Evolutionary conservation across 2,888 invertebrate species (phyloP).

Genomic region (Timema cristinae): DNA sequence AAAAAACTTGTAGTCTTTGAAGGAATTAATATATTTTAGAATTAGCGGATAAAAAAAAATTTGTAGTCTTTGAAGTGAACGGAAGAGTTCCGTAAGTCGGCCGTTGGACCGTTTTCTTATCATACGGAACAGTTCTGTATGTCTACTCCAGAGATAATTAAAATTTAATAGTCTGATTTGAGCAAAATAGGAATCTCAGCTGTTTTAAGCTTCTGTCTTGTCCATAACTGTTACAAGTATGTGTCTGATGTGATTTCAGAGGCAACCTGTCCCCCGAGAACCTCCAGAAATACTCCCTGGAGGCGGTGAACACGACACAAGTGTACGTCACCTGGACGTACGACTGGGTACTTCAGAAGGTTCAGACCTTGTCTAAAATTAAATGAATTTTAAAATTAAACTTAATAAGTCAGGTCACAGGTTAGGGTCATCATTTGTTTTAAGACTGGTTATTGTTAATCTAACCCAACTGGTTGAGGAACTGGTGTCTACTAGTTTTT

Average conservation of each 20-base stretch:
- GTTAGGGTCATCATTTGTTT: not conserved
- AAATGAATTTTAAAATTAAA: conserved; percentile 15
- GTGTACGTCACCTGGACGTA: conserved; percentile 64
- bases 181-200: not conserved
- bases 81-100: too few species aligned
- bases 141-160: not conserved
- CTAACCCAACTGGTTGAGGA: too few species aligned
- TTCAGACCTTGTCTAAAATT: conserved; percentile 67
- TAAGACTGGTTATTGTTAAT: too few species aligned
- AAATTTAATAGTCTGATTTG: not conserved
- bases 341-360: conserved; percentile 74
- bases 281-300: conserved; percentile 62
- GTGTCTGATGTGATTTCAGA: conserved; percentile 49
- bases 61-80: too few species aligned
- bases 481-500: too few species aligned
- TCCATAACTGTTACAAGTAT: not conserved
- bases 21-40: too few species aligned
- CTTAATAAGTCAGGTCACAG: not conserved
- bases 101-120: too few species aligned
- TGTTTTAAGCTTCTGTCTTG: too few species aligned
- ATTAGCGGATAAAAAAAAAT: too few species aligned
- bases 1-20: too few species aligned
- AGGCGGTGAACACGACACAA: conserved; percentile 64
- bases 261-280: conserved; percentile 75
- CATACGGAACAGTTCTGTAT: not conserved